Percentiles rank a stretch among this genome's conserved stretches.
phyloP scores from a whole-genome alignment of 2,888 invertebrate species.

The Cosmopolites sordidus region DNA sequence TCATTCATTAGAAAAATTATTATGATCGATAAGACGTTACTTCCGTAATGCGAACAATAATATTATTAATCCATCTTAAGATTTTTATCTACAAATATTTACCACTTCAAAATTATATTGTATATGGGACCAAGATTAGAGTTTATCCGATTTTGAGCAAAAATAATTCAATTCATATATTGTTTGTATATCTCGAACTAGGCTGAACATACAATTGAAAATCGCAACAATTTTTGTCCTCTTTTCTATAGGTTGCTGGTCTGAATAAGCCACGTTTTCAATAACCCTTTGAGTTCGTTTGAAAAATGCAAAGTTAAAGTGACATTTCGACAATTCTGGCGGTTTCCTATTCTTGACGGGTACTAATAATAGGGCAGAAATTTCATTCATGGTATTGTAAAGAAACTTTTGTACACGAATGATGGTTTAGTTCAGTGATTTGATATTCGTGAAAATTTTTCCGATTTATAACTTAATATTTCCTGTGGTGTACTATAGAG shows the following conservation, averaged over 20 bases:
- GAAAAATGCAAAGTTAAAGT: slow-evolving; percentile 12
- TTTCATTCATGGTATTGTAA: neutral
- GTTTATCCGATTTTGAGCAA: slow-evolving; percentile 34
- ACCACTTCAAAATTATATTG: slow-evolving; percentile 32
- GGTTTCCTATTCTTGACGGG: slow-evolving; percentile 3
- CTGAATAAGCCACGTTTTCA: slow-evolving; percentile 19
- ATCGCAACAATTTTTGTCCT: slow-evolving; percentile 14
- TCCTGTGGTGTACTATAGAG: no score
- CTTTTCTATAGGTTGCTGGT: slow-evolving; percentile 13
- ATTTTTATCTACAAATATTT: slow-evolving; percentile 36
- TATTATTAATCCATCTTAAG: slow-evolving; percentile 13
- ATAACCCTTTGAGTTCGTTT: slow-evolving; percentile 20
- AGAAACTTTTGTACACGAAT: neutral
- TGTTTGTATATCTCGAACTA: slow-evolving; percentile 30
- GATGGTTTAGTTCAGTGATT: neutral
- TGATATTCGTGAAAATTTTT: neutral
- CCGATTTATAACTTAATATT: slow-evolving; percentile 7
- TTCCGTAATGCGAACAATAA: slow-evolving; percentile 4
- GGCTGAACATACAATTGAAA: slow-evolving; percentile 11
- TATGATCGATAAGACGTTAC: neutral
- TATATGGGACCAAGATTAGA: slow-evolving; percentile 32
- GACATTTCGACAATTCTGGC: slow-evolving; percentile 16
- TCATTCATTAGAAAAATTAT: no score
- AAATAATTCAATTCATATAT: slow-evolving; percentile 30
- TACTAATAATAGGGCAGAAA: slow-evolving; percentile 21